Conservation (phyloP, 2,888 invertebrate genomes). For the Holacanthella duospinosa region DNA sequence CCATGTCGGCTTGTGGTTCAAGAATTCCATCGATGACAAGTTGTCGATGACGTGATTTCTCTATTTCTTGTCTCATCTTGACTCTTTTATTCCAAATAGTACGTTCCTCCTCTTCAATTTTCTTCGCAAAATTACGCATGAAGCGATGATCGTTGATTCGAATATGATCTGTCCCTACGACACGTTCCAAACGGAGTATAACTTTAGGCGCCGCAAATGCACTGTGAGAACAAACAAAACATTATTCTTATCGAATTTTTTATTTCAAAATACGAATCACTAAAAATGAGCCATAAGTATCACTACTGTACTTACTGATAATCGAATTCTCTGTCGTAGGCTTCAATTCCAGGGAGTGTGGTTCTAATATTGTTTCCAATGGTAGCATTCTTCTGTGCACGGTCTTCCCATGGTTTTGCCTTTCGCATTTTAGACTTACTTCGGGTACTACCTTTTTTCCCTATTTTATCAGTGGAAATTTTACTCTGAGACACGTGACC, state of each 20-base stretch:
- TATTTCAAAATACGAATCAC: neutral
- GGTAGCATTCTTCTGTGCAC: neutral
- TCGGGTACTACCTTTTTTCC: too few relatives aligned
- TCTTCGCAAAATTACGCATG: neutral
- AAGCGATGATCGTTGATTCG: neutral
- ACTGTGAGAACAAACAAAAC: neutral
- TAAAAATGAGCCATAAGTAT: neutral
- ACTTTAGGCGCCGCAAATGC: neutral
- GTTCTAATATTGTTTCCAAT: neutral
- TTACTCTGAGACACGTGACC: too few relatives aligned
- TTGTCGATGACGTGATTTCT: neutral
- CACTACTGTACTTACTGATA: constrained; percentile 4
- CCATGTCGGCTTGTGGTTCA: neutral
- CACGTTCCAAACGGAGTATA: neutral
- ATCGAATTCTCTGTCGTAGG: neutral
- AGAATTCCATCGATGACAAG: neutral
- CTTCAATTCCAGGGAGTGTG: neutral
- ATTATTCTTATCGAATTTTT: neutral
- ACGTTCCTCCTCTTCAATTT: neutral
- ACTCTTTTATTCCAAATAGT: neutral
- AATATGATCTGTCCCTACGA: neutral
- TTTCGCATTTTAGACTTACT: too few relatives aligned
- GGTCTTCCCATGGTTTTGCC: neutral
- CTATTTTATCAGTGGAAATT: too few relatives aligned
- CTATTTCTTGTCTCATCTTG: neutral